phyloP scores from a whole-genome alignment of 92 coral and sea anemone species.

The Muricea muricata region DNA sequence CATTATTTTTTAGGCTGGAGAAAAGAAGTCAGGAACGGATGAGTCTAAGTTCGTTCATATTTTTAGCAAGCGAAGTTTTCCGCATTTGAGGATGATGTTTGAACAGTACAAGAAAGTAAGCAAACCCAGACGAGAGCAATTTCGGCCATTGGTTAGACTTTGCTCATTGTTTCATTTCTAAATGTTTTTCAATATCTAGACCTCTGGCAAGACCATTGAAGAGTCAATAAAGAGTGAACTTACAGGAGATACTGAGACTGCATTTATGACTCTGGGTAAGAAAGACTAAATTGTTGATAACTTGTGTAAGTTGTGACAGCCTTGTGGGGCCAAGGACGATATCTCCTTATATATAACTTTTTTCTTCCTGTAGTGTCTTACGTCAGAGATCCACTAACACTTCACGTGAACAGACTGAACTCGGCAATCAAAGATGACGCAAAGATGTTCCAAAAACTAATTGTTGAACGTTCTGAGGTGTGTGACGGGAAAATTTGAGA shows the following conservation, averaged over 20 bases:
- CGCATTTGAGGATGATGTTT: slow-evolving; percentile 83
- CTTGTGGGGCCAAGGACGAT: too few relatives aligned
- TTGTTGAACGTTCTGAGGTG: slow-evolving; percentile 10
- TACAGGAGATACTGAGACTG: background rate
- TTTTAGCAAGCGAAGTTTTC: slow-evolving; percentile 76
- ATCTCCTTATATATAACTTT: too few relatives aligned
- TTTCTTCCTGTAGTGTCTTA: too few relatives aligned
- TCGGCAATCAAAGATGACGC: background rate
- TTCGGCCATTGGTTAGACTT: too few relatives aligned
- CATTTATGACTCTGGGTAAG: background rate
- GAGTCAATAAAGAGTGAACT: background rate
- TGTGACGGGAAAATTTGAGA: too few relatives aligned
- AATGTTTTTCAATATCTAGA: background rate
- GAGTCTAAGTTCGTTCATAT: slow-evolving; percentile 80
- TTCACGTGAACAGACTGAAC: background rate
- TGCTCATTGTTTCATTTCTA: too few relatives aligned
- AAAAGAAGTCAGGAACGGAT: slow-evolving; percentile 89
- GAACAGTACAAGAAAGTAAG: slow-evolving; percentile 81
- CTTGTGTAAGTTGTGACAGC: too few relatives aligned
- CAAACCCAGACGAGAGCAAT: too few relatives aligned
- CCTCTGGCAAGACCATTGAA: background rate
- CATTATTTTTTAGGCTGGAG: slow-evolving; percentile 82
- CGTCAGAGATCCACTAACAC: background rate
- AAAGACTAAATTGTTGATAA: too few relatives aligned
- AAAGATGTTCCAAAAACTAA: background rate